Conservation (phyloP, 2,113 vertebrate species). For the Centrocercus urophasianus region DNA sequence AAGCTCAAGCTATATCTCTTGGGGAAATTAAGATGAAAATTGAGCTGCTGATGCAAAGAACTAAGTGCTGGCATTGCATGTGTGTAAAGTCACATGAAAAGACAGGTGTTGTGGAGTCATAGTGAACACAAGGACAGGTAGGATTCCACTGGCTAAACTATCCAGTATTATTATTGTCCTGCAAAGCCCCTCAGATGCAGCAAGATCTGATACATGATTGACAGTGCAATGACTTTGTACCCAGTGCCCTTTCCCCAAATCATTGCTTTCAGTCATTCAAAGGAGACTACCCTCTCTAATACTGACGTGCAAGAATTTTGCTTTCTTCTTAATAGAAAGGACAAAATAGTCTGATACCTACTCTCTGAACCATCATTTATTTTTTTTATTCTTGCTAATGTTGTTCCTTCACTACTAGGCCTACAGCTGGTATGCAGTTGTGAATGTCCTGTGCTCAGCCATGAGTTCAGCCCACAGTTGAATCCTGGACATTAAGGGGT, state of each 20-base stretch:
- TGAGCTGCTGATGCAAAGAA: not conserved
- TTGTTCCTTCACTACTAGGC: not conserved
- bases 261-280: not conserved
- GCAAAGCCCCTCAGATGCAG: not conserved
- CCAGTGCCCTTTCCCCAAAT: not conserved
- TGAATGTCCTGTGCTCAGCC: not conserved
- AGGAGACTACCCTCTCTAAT: not conserved
- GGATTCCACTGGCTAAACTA: not conserved
- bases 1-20: not conserved
- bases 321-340: not conserved
- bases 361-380: not conserved
- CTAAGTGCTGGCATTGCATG: not conserved
- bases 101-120: not conserved
- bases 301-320: not conserved
- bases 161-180: not conserved
- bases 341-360: not conserved
- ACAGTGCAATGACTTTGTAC: not conserved
- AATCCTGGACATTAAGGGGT: not conserved
- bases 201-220: not conserved
- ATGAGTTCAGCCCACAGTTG: not conserved
- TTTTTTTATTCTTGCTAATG: not conserved
- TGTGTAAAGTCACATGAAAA: not conserved
- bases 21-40: not conserved
- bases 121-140: not conserved
- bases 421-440: accelerated